Percentiles rank a stretch among this genome's conserved stretches.
phyloP scores from a whole-genome alignment of 2,797 vertebrate species.

The Semotilus atromaculatus region DNA sequence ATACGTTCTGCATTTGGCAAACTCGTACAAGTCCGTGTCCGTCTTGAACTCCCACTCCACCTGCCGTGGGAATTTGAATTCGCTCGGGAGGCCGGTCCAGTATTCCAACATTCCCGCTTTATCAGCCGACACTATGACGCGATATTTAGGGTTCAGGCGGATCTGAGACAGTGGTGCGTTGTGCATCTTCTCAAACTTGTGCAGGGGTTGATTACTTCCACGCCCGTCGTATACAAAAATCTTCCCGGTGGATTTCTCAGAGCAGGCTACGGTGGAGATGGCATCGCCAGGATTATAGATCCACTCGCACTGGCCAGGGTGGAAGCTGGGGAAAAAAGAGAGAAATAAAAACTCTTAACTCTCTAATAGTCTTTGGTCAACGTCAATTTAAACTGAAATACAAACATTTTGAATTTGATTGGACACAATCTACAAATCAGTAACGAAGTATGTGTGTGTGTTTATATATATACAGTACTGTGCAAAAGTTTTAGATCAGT shows the following conservation, averaged over 20 bases:
- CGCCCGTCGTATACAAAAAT: slow-evolving; percentile 95
- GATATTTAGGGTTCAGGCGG: slow-evolving; percentile 87
- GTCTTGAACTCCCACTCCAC: slow-evolving; percentile 97
- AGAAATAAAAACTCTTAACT: neutral
- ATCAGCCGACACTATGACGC: slow-evolving; percentile 92
- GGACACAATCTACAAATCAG: neutral
- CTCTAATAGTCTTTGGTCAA: too few species aligned
- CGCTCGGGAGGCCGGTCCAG: slow-evolving; percentile 92
- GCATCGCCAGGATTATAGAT: slow-evolving; percentile 97
- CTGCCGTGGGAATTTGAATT: slow-evolving; percentile 92
- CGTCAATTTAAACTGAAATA: neutral
- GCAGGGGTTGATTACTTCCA: slow-evolving; percentile 87
- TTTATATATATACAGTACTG: too few species aligned
- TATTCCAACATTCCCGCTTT: slow-evolving; percentile 98
- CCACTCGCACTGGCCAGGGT: slow-evolving; percentile 96
- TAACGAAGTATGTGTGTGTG: too few species aligned
- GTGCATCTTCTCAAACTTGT: slow-evolving; percentile 93
- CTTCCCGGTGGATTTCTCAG: slow-evolving; percentile 95
- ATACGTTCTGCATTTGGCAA: slow-evolving; percentile 94
- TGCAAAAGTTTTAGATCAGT: too few species aligned
- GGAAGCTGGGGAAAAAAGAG: slow-evolving; percentile 76
- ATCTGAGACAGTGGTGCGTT: slow-evolving; percentile 89
- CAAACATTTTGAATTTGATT: too few species aligned
- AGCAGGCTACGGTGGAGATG: slow-evolving; percentile 94
- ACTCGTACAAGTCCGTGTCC: slow-evolving; percentile 97